Percentiles rank a stretch among this genome's conserved stretches.
Conservation (phyloP, 2,113 vertebrate genomes). For the Crotalus viridis region DNA sequence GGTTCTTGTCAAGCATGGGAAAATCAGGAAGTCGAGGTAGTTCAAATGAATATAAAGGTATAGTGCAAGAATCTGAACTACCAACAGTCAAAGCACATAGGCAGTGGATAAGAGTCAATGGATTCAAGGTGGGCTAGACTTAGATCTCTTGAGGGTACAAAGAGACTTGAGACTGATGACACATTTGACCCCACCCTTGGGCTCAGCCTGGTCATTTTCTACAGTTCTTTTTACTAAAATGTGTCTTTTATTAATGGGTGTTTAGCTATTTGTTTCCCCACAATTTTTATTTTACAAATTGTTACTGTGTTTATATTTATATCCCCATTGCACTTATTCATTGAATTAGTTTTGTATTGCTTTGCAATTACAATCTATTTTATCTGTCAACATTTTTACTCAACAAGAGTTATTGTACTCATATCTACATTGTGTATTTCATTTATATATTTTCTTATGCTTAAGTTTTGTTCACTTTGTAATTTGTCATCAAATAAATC, state of each 20-base stretch:
- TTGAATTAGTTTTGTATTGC: background rate
- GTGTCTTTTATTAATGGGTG: background rate
- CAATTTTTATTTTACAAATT: background rate
- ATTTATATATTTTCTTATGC: background rate
- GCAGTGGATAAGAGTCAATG: background rate
- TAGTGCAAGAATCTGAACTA: background rate
- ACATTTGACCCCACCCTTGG: background rate
- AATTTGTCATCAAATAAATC: background rate
- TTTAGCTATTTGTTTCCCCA: background rate
- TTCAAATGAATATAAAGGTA: background rate
- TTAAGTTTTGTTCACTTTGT: background rate
- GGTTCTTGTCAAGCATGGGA: background rate
- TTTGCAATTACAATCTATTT: background rate
- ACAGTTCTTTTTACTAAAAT: background rate
- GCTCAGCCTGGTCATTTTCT: background rate
- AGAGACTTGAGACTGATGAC: background rate
- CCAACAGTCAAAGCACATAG: background rate
- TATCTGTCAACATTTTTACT: background rate
- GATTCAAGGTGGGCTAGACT: background rate
- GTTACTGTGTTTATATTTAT: background rate
- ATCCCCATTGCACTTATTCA: background rate
- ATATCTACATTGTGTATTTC: background rate
- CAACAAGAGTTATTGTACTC: background rate
- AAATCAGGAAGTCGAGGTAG: background rate
- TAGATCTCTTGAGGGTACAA: background rate